Conservation (phyloP, 2,113 vertebrate species). For the Felis chaus region DNA sequence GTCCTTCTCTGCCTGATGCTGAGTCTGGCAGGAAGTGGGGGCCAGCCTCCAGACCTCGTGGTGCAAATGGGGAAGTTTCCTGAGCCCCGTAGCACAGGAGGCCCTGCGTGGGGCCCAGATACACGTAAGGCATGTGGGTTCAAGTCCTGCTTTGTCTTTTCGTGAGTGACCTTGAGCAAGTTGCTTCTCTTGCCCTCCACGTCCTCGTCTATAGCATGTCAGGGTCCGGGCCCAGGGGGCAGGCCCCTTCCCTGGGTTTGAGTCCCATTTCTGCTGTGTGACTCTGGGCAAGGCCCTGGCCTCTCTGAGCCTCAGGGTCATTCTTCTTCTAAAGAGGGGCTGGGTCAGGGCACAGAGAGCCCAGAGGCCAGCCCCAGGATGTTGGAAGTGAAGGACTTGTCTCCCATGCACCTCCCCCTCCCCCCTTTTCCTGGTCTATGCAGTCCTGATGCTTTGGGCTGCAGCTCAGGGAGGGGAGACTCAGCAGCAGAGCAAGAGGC, state of each 20-base stretch:
- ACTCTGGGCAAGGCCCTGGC: neutral
- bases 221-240: too few species aligned
- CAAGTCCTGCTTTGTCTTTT: neutral
- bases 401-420: neutral
- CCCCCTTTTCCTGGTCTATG: neutral
- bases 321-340: neutral
- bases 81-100: too few species aligned
- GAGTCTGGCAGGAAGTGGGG: neutral
- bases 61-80: neutral
- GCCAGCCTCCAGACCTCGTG: neutral
- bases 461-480: neutral
- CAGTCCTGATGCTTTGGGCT: neutral
- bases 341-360: neutral
- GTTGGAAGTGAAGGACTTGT: neutral
- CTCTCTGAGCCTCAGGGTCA: neutral
- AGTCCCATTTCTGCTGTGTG: neutral
- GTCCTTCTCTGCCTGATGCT: neutral
- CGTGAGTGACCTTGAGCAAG: neutral
- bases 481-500: neutral
- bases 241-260: neutral
- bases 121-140: accelerated
- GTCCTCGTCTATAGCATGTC: accelerated
- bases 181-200: neutral
- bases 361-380: neutral
- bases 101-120: neutral